Evolutionary conservation across 1,140 invertebrate species (phyloP), one percentile per base, ranked within the genome.

Genomic region (Rhyzopertha dominica): DNA sequence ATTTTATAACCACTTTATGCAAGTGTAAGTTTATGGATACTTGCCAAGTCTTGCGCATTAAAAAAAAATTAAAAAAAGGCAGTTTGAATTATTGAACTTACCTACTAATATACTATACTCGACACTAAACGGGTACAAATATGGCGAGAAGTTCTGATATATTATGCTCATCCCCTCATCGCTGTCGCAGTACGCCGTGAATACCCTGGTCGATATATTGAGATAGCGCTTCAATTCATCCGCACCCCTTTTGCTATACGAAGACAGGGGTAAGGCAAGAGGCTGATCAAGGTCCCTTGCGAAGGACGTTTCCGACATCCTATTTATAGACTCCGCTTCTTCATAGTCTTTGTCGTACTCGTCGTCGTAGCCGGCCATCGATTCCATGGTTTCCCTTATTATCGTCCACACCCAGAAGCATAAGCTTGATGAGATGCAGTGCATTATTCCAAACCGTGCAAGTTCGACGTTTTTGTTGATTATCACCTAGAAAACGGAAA

Each of bases 361-460:
- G 12, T 46, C 5, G 16, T 49, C 22, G 36, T 43, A 19, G 30
- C 32, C 18, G 13, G 47, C 29, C 12, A 80, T 56, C 0, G 74
- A 72, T 26, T 83, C 73, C 5, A 81, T 62, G 1, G 78, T 84
- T 65, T 86, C 83, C 43, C 81, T 69, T 2, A 84, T 70, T 39
- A 86, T 85, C 8, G 81, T 83, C 58, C 74, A 77, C 10, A 85
- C 69, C 84, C 84, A 86, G 59, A 84, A 82, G 58, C 80, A 82
- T 2, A 86, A 62, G 53, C 79, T 81, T 36, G 81, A 77, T 0
- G 80, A 78, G 23, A 87, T 79, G 59, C 81, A 80, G 57, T 86
- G 83, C 83, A 85, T 85, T 19, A 85, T 67, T 3, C 75, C 80
- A 51, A 86, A 81, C 24, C 79, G 67, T n/a, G 79, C 78, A 10